Percentiles rank a stretch among this genome's conserved stretches.
phyloP scores from a whole-genome alignment of 2,113 vertebrate genomes.

The Cinclus mexicanus region DNA sequence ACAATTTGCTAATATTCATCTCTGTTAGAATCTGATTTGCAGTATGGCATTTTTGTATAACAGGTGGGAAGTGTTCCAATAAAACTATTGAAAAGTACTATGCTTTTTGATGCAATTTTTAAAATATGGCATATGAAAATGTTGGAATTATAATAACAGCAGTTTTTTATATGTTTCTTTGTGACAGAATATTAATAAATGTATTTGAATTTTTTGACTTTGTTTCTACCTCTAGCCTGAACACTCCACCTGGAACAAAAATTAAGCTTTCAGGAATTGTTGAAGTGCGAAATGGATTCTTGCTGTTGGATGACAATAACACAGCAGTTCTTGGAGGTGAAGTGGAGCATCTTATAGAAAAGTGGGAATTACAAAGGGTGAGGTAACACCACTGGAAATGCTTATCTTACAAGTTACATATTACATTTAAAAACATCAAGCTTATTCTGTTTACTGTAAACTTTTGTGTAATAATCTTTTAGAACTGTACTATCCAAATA shows the following conservation, averaged over 20 bases:
- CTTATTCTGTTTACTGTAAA: neutral
- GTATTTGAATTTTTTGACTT: neutral
- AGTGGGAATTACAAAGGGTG: slow-evolving; percentile 97
- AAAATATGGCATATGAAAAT: neutral
- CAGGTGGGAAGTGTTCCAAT: neutral
- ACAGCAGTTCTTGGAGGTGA: slow-evolving; percentile 91
- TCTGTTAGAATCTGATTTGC: slow-evolving; percentile 47
- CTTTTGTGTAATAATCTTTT: neutral
- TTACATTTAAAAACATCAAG: neutral
- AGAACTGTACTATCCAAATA: neutral
- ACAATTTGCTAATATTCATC: slow-evolving; percentile 2
- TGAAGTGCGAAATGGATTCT: slow-evolving; percentile 89
- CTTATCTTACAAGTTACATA: neutral
- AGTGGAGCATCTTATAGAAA: slow-evolving; percentile 96
- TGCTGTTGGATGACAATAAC: slow-evolving; percentile 91
- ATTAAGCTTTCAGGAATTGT: slow-evolving; percentile 89
- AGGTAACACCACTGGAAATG: slow-evolving; percentile 73
- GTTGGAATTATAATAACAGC: neutral
- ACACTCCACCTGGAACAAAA: slow-evolving; percentile 94
- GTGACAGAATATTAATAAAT: neutral
- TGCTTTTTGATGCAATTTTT: neutral
- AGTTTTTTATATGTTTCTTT: neutral
- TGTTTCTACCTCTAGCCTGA: slow-evolving; percentile 70
- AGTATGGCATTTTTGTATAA: neutral
- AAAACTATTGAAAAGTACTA: neutral